Evolutionary conservation across 2,888 invertebrate genomes (phyloP), one percentile per base, ranked within the genome.

Genomic region (Drosophila nr. fundita): DNA sequence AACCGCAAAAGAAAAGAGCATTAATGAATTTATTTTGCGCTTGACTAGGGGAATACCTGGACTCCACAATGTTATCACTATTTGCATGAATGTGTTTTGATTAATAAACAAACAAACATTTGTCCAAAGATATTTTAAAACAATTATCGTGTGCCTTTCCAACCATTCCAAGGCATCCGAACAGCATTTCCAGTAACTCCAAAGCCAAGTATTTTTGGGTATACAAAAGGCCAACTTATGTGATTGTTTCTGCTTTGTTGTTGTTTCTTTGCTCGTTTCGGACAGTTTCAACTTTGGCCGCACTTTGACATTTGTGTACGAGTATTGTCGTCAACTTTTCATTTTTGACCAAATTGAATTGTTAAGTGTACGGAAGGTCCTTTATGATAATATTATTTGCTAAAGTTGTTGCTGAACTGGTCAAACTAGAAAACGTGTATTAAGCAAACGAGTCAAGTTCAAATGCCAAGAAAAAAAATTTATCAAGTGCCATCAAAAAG

Each of bases 351-450:
- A 73, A 83, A 80, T 83, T 69, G 55, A 83, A 62, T 73, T 83
- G 58, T 54, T 48, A 50, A 76, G 40, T 60, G 52, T 52, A 50
- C 57, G 49, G 58, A 48, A 11, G 3, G 40, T 32, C n/a, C 45
- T 30, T 11, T 38, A 60, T 38, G 62, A 69, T 69, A 65, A 67
- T 67, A 71, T 69, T 59, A 61, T 76, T 68, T 67, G 68, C 60
- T 45, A 40, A 78, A 67, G 63, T 55, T 60, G 38, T 69, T 78
- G 76, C 85, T 65, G 76, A 76, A 66, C 80, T 63, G 10, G 34
- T 32, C 27, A 32, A 27, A 65, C 61, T 29, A 36, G n/a, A 61
- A 38, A 40, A 24, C 38, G 52, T 52, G 8, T 42, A 34, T 59
- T 42, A 42, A 21, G 34, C 42, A 21, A 42, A 50, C 15, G 21